Conservation (phyloP, 2,797 vertebrate species). For the Eremophila alpestris region DNA sequence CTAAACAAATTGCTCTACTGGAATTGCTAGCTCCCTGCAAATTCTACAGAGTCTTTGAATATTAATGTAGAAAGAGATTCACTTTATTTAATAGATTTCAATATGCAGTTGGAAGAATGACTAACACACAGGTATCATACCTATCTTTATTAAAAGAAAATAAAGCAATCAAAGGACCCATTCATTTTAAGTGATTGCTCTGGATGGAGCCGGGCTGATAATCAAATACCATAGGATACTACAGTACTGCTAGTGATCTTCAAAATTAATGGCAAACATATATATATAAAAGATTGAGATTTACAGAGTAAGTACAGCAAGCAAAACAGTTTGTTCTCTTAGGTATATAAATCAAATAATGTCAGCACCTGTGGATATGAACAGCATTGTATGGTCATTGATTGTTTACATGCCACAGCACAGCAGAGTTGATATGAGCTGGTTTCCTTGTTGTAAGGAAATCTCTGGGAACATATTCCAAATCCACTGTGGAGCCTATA, state of each 20-base stretch:
- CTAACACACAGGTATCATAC: neutral
- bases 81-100: neutral
- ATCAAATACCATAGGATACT: neutral
- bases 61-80: neutral
- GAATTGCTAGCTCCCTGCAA: neutral
- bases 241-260: neutral
- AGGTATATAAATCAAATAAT: neutral
- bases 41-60: neutral
- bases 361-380: neutral
- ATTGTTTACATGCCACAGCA: neutral
- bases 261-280: neutral
- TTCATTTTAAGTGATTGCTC: neutral
- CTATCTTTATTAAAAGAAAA: conserved; percentile 12
- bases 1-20: neutral
- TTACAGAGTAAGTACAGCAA: neutral
- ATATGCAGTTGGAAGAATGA: neutral
- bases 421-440: neutral
- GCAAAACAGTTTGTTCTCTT: neutral
- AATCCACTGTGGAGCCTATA: neutral
- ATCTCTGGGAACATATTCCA: neutral
- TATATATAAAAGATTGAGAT: neutral
- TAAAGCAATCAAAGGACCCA: neutral
- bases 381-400: neutral
- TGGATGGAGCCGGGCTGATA: neutral
- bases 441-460: neutral